Percentiles rank a stretch among this genome's conserved stretches.
Conservation (phyloP, 2,888 invertebrate genomes). For the Brachycybe producta region DNA sequence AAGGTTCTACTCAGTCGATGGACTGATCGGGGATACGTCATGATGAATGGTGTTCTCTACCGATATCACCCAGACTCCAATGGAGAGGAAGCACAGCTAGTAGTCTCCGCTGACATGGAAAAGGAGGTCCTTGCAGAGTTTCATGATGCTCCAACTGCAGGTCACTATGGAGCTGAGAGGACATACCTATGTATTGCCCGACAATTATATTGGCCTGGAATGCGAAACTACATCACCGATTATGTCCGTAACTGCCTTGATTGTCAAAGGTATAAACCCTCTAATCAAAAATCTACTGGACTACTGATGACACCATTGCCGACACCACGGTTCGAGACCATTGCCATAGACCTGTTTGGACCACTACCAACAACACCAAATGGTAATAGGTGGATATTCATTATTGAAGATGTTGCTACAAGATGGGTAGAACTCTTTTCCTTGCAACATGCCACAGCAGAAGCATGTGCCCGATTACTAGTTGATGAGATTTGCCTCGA, state of each 20-base stretch:
- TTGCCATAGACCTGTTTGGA: conserved; percentile 8
- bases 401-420: conserved; percentile 1
- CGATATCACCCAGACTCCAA: not conserved
- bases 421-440: conserved; percentile 15
- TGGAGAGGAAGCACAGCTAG: not conserved
- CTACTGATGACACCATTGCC: not conserved
- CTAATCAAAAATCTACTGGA: not conserved
- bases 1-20: not conserved
- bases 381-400: not conserved
- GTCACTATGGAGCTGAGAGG: conserved; percentile 7
- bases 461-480: not conserved
- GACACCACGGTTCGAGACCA: not conserved
- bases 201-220: not conserved
- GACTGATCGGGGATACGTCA: not conserved
- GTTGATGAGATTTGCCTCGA: conserved; percentile 11
- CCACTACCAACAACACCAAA: not conserved
- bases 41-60: not conserved
- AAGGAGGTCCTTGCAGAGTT: conserved; percentile 15
- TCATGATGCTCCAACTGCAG: conserved; percentile 16
- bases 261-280: conserved; percentile 3
- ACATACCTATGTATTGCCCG: not conserved
- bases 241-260: not conserved
- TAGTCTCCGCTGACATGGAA: not conserved
- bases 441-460: not conserved
- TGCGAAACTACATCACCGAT: not conserved